These are phyloP conservation scores for Tadarida brasiliensis DNA, from an alignment of 2,797 vertebrate species.

Conservation along the genomic window DNA sequence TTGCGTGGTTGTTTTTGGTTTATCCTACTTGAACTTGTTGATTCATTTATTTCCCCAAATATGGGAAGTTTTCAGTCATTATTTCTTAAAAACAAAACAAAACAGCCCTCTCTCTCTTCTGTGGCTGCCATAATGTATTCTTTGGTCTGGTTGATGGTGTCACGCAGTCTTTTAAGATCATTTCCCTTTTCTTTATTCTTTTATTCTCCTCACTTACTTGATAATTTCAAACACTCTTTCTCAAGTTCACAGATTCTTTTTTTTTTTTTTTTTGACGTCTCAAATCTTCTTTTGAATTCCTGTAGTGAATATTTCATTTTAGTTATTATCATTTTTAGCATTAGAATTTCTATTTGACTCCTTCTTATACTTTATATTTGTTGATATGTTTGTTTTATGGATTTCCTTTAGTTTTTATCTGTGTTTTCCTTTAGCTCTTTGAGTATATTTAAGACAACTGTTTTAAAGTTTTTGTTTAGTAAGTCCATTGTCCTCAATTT, in stretches of 20 bases:
- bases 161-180: neutral
- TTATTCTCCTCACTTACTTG: neutral
- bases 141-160: neutral
- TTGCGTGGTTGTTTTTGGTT: neutral
- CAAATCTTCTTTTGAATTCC: neutral
- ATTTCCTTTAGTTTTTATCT: neutral
- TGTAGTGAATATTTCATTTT: neutral
- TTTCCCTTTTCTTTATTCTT: neutral
- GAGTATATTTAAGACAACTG: no score
- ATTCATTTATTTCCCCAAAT: neutral
- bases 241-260: neutral
- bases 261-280: neutral
- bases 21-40: neutral
- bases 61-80: neutral
- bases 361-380: neutral
- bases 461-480: neutral
- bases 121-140: neutral
- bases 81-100: no score
- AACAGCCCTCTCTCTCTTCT: neutral
- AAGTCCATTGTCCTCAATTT: neutral
- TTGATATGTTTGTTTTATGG: neutral
- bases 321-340: neutral
- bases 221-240: neutral
- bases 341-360: neutral
- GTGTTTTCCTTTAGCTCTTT: neutral